Percentiles rank a stretch among this genome's conserved stretches.
Conservation (phyloP, 1,140 invertebrate genomes). For the Drosophila trapezifrons region DNA sequence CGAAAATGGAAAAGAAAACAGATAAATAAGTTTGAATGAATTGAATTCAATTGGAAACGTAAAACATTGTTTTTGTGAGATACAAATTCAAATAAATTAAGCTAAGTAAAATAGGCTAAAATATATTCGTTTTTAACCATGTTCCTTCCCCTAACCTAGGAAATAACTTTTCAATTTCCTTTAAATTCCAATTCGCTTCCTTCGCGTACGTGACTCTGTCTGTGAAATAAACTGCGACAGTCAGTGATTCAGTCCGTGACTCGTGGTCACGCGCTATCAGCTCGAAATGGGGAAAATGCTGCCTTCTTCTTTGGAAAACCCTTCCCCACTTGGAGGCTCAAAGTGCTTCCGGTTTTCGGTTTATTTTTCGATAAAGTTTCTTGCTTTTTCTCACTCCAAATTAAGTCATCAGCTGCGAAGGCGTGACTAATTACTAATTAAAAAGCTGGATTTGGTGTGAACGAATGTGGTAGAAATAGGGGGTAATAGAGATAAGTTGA, state of each 20-base stretch:
- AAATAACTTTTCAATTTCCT: slow-evolving; percentile 32
- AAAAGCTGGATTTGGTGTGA: slow-evolving; percentile 62
- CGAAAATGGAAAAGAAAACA: not conserved
- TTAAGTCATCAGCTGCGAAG: slow-evolving; percentile 58
- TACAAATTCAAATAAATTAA: not conserved
- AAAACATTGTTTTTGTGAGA: too few species aligned
- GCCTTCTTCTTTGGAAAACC: slow-evolving; percentile 28
- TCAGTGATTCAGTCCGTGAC: not conserved
- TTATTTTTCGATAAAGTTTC: slow-evolving; percentile 60
- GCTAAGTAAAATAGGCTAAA: not conserved
- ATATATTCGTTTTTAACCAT: not conserved
- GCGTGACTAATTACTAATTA: slow-evolving; percentile 77
- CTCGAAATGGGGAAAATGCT: slow-evolving; percentile 26
- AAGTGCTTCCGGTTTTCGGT: slow-evolving; percentile 50
- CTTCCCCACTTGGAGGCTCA: slow-evolving; percentile 21
- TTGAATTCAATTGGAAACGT: not conserved
- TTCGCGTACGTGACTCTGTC: slow-evolving; percentile 30
- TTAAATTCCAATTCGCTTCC: slow-evolving; percentile 5
- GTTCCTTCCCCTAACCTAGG: slow-evolving; percentile 19
- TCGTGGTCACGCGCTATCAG: slow-evolving; percentile 44
- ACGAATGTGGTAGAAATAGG: slow-evolving; percentile 9
- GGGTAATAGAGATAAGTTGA: slow-evolving; percentile 12
- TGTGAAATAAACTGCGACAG: slow-evolving; percentile 15
- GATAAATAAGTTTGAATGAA: not conserved
- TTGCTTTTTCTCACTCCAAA: slow-evolving; percentile 41